These are phyloP conservation scores for Mesochorus sp. DNA, from an alignment of 2,888 invertebrate genomes.

Conservation along the genomic window DNA sequence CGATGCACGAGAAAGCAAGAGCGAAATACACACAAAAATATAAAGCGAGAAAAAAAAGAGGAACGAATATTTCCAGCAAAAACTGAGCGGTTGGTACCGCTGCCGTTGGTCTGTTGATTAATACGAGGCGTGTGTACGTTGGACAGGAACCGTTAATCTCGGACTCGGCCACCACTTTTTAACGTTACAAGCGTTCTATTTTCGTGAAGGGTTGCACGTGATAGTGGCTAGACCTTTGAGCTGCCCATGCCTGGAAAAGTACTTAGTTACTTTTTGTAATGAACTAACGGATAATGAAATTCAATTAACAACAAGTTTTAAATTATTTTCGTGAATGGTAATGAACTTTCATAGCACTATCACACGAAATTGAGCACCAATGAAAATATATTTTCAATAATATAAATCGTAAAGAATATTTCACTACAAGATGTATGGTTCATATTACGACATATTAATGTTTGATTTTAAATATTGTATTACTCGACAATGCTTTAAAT, in stretches of 20 bases:
- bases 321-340: not conserved
- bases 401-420: too few relatives aligned
- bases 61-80: constrained; percentile 35
- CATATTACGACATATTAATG: too few relatives aligned
- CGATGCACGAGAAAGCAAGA: not conserved
- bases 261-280: not conserved
- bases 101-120: constrained; percentile 39
- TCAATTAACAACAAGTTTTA: constrained; percentile 1
- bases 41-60: constrained; percentile 11
- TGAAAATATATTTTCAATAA: too few relatives aligned
- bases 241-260: not conserved
- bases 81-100: not conserved
- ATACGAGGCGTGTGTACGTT: constrained; percentile 30
- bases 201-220: constrained; percentile 5
- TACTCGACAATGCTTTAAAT: too few relatives aligned
- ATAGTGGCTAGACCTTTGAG: not conserved
- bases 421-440: too few relatives aligned
- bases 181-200: constrained; percentile 6
- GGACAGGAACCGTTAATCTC: constrained; percentile 43
- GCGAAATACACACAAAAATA: constrained; percentile 11
- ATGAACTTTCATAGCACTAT: not conserved
- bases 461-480: too few relatives aligned
- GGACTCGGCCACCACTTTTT: constrained; percentile 4
- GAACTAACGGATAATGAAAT: not conserved
- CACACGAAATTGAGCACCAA: not conserved